A percentile compares a stretch with the other conserved stretches of the same genome.
These are phyloP conservation scores for Oxygymnocypris stewartii DNA, from an alignment of 2,113 vertebrate species.

Conservation along the genomic window DNA sequence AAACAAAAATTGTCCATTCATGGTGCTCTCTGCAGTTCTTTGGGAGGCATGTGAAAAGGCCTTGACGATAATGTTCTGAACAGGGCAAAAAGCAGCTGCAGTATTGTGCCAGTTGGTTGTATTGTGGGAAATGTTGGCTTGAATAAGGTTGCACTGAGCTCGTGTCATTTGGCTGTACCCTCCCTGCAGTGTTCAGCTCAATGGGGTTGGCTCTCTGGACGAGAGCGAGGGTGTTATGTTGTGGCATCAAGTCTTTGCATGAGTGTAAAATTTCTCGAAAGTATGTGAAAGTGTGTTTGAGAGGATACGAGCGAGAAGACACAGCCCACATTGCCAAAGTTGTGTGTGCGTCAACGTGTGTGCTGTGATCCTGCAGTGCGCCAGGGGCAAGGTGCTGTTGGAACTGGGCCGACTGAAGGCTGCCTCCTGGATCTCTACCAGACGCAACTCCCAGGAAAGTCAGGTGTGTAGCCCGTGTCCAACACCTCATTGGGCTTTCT, in stretches of 20 bases:
- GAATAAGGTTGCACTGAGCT: conserved; percentile 13
- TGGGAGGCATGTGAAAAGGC: background rate
- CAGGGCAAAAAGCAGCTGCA: background rate
- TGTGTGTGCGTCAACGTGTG: conserved; percentile 32
- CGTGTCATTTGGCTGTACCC: background rate
- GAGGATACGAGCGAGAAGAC: background rate
- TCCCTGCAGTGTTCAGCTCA: background rate
- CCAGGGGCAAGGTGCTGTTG: conserved; percentile 86
- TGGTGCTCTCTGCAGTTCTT: background rate
- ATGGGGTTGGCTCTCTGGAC: background rate
- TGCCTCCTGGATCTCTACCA: conserved; percentile 84
- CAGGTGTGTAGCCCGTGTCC: conserved; percentile 77
- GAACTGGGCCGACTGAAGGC: conserved; percentile 90
- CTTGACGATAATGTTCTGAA: background rate
- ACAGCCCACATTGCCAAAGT: background rate
- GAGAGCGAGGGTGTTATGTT: background rate
- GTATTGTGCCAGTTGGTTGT: background rate
- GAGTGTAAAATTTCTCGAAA: background rate
- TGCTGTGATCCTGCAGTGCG: conserved; percentile 78
- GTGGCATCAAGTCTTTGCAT: background rate
- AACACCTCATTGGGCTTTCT: conserved; percentile 8
- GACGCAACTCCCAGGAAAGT: conserved; percentile 79
- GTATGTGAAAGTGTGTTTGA: background rate
- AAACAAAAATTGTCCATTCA: background rate
- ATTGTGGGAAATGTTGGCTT: background rate